These are phyloP conservation scores for Muscicapa adusta DNA, from an alignment of 2,113 vertebrate species.

Conservation along the genomic window DNA sequence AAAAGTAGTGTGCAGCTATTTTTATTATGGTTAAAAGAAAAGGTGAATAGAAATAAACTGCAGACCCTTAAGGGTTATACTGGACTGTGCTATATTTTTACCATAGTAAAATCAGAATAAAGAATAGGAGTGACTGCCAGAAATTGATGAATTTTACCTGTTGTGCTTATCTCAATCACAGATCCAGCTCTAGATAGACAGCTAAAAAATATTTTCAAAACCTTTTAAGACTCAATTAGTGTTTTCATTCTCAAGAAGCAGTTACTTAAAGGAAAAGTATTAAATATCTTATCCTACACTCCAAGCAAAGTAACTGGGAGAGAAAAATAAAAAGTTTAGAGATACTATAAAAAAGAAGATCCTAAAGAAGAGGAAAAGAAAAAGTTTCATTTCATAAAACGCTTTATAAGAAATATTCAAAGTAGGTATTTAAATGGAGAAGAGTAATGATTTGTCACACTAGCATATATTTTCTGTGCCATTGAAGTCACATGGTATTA, in stretches of 20 bases:
- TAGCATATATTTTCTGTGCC: neutral
- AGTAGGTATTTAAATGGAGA: neutral
- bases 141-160: conserved; percentile 9
- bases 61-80: neutral
- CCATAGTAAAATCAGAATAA: neutral
- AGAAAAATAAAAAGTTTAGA: neutral
- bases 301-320: neutral
- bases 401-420: neutral
- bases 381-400: neutral
- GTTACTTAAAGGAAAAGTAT: neutral
- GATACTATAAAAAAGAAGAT: neutral
- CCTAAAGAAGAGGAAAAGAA: neutral
- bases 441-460: neutral
- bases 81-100: conserved; percentile 14
- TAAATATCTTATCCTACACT: neutral
- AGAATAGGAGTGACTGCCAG: neutral
- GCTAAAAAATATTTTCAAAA: neutral
- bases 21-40: neutral
- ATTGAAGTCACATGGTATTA: neutral
- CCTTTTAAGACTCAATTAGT: neutral
- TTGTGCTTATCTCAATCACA: neutral
- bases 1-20: neutral
- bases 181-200: neutral
- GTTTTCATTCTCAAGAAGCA: neutral
- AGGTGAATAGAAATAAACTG: neutral